A percentile compares a stretch with the other conserved stretches of the same genome.
phyloP scores from a whole-genome alignment of 2,888 invertebrate genomes.

The Chymomyza procnemis region DNA sequence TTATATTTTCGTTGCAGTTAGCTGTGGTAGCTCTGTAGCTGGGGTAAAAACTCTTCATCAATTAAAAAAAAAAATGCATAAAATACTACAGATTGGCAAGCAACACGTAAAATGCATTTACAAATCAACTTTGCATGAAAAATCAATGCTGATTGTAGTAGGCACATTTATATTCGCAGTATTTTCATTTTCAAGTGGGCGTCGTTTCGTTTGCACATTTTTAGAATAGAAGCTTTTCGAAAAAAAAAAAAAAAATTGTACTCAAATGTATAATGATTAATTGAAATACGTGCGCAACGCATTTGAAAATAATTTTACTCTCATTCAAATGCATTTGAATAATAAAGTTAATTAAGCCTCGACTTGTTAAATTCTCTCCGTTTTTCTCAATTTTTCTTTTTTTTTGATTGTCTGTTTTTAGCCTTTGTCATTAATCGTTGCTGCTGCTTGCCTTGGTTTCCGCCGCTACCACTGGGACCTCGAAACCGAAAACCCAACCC shows the following conservation, averaged over 20 bases:
- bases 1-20: background rate
- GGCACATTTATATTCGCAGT: no score
- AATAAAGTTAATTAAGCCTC: conserved; percentile 43
- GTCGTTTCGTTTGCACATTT: background rate
- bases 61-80: conserved; percentile 52
- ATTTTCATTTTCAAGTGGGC: no score
- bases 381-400: no score
- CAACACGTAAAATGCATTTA: conserved; percentile 68
- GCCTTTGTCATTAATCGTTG: conserved; percentile 19
- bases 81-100: conserved; percentile 47
- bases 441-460: background rate
- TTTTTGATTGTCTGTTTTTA: background rate
- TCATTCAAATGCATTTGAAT: conserved; percentile 42
- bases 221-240: background rate
- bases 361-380: no score
- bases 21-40: no score
- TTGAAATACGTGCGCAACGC: background rate
- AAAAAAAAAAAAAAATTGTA: no score
- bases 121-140: conserved; percentile 47
- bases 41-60: conserved; percentile 39
- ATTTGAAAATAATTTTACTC: background rate
- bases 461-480: no score
- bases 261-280: conserved; percentile 7
- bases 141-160: background rate
- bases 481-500: background rate